A percentile compares a stretch with the other conserved stretches of the same genome.
These are phyloP conservation scores for Parus major DNA, from an alignment of 2,113 vertebrate genomes.

Conservation along the genomic window DNA sequence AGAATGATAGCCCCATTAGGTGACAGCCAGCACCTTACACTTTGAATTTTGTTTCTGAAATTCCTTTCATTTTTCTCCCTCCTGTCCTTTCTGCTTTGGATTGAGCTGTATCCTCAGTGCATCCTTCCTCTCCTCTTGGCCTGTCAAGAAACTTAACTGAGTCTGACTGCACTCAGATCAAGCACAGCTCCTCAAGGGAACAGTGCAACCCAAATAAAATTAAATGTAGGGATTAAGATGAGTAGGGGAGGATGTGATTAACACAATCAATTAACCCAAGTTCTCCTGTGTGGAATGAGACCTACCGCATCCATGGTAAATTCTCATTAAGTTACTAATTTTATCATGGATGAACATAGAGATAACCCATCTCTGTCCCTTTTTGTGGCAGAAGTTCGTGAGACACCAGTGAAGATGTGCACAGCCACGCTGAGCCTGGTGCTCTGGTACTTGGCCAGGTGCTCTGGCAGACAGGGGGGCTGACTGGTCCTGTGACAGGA, in stretches of 20 bases:
- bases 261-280: slow-evolving; percentile 32
- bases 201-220: slow-evolving; percentile 27
- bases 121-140: neutral
- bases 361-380: neutral
- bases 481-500: neutral
- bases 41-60: neutral
- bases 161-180: neutral
- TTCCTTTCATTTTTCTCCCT: neutral
- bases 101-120: neutral
- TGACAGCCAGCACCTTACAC: neutral
- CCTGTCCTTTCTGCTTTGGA: neutral
- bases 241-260: slow-evolving; percentile 46
- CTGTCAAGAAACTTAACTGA: slow-evolving; percentile 13
- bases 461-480: neutral
- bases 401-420: neutral
- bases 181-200: slow-evolving; percentile 33
- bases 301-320: neutral
- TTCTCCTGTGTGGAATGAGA: slow-evolving; percentile 22
- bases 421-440: neutral
- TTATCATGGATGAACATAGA: neutral
- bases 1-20: neutral
- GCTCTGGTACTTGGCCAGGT: neutral
- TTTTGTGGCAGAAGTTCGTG: neutral
- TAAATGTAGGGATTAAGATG: slow-evolving; percentile 49
- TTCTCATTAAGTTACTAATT: neutral